Conservation (phyloP, 2,888 invertebrate genomes). For the Lampropteryx suffumata region DNA sequence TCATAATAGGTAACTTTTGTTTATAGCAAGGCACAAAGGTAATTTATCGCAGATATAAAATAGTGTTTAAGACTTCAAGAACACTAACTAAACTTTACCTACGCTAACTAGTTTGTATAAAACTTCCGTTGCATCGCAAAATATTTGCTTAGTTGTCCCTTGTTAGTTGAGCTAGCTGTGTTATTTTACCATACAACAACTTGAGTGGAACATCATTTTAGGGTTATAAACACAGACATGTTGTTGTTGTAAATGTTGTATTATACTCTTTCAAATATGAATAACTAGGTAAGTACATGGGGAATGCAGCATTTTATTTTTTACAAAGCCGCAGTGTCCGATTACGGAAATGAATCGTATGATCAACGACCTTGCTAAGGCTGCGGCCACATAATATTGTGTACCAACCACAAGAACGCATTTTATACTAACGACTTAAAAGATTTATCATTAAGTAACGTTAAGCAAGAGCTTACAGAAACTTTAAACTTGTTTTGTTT, state of each 20-base stretch:
- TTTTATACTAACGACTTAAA: slow-evolving; percentile 13
- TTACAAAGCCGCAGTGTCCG: slow-evolving; percentile 46
- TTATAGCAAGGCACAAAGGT: slow-evolving; percentile 47
- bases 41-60: slow-evolving; percentile 38
- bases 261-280: slow-evolving; percentile 3
- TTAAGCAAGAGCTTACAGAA: slow-evolving; percentile 6
- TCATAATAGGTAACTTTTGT: slow-evolving; percentile 56
- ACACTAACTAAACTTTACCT: slow-evolving; percentile 40
- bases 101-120: slow-evolving; percentile 33
- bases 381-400: slow-evolving; percentile 43
- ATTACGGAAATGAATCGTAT: slow-evolving; percentile 66
- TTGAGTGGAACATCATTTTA: slow-evolving; percentile 15
- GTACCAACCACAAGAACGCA: slow-evolving; percentile 5
- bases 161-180: slow-evolving; percentile 22
- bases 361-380: slow-evolving; percentile 59
- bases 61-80: slow-evolving; percentile 32
- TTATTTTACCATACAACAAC: slow-evolving; percentile 29
- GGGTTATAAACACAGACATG: not conserved
- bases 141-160: slow-evolving; percentile 39
- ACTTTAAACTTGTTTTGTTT: slow-evolving; percentile 13
- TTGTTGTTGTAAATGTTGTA: no score
- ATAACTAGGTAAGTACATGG: slow-evolving; percentile 19
- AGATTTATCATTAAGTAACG: slow-evolving; percentile 14
- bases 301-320: slow-evolving; percentile 39
- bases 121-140: slow-evolving; percentile 34